Conservation (phyloP, 2,888 invertebrate genomes). For the Parapristionchus giblindavisi region DNA sequence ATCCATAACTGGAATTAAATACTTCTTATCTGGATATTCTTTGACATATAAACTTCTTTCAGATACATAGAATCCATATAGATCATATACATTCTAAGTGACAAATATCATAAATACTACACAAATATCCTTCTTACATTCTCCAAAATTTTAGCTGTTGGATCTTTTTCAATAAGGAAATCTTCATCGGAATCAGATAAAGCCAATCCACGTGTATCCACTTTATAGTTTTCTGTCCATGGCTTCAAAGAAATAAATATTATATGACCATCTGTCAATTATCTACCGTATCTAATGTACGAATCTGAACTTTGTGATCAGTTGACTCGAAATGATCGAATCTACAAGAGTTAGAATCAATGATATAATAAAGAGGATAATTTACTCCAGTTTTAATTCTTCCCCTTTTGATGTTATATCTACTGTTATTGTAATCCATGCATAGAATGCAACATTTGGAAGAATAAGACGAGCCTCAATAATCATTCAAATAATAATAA, state of each 20-base stretch:
- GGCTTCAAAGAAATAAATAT: not conserved
- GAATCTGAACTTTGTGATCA: not conserved
- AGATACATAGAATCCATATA: not conserved
- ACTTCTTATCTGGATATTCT: not conserved
- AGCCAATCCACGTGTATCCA: slow-evolving; percentile 10
- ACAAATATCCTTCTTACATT: slow-evolving; percentile 8
- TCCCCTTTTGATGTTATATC: too few species aligned
- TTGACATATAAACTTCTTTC: slow-evolving; percentile 5
- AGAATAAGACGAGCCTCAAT: not conserved
- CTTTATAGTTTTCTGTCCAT: slow-evolving; percentile 9
- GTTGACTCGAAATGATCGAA: not conserved
- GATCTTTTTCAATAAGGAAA: not conserved
- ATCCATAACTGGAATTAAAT: not conserved
- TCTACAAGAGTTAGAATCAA: not conserved
- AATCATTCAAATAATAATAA: not conserved
- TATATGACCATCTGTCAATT: not conserved
- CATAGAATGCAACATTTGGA: not conserved
- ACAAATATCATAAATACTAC: not conserved
- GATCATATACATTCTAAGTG: not conserved
- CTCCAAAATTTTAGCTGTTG: not conserved
- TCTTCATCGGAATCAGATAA: slow-evolving; percentile 4
- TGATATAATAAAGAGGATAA: too few species aligned
- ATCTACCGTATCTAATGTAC: not conserved
- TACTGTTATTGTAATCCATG: slow-evolving; percentile 8
- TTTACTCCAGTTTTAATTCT: too few species aligned